Evolutionary conservation across 30 jellyfish, hydroid and myxozoan genomes (phyloP).

Genomic region (Aurelia aurita complex sp. Pacific): DNA sequence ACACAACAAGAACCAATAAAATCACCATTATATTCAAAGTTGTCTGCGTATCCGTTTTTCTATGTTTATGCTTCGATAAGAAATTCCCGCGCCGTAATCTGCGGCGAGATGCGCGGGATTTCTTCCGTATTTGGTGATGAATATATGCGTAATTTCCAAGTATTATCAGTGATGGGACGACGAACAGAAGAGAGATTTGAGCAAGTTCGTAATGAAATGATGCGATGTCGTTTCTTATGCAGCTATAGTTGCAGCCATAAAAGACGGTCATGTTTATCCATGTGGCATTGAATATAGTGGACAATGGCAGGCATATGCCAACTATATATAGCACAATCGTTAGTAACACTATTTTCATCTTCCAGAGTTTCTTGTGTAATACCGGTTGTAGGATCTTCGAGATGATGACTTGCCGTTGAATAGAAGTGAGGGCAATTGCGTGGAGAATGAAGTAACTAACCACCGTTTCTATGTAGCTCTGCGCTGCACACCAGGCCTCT

Average conservation of each 20-base stretch:
- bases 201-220: not conserved
- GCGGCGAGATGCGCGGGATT: not conserved
- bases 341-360: not conserved
- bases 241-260: not conserved
- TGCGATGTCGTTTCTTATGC: not conserved
- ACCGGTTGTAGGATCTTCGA: constrained; percentile 30
- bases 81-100: not conserved
- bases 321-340: not conserved
- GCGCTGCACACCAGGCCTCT: constrained; percentile 11
- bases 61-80: not conserved
- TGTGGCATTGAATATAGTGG: not conserved
- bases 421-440: constrained; percentile 31
- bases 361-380: constrained; percentile 18
- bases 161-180: constrained; percentile 9
- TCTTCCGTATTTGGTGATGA: not conserved
- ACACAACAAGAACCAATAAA: not conserved
- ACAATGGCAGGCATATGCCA: constrained; percentile 9
- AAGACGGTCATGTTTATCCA: constrained; percentile 18
- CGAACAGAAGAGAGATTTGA: not conserved
- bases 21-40: not conserved
- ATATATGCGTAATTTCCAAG: constrained; percentile 25
- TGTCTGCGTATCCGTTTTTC: constrained; percentile 23
- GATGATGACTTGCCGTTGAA: constrained; percentile 33
- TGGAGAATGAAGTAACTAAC: constrained; percentile 23
- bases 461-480: constrained; percentile 18